phyloP scores from a whole-genome alignment of 1,140 invertebrate genomes.

The Dinothrombium tinctorium region DNA sequence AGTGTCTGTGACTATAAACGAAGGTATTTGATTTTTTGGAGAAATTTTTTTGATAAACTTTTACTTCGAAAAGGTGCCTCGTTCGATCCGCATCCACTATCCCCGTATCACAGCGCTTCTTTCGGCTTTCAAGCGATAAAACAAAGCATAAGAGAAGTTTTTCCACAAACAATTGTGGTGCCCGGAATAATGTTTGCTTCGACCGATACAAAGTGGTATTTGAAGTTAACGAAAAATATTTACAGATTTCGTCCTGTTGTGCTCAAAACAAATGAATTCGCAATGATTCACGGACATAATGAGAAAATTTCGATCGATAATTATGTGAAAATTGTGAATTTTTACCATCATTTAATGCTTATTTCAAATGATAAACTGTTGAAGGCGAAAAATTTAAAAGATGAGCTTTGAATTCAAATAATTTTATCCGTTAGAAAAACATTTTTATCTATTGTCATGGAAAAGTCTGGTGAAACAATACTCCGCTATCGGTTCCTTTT shows the following conservation, averaged over 20 bases:
- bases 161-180: conserved; percentile 22
- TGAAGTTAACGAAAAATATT: conserved; percentile 24
- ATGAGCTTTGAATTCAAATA: too few species aligned
- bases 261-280: conserved; percentile 21
- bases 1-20: conserved; percentile 19
- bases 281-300: conserved; percentile 28
- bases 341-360: conserved; percentile 28
- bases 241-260: conserved; percentile 28
- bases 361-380: conserved; percentile 22
- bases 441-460: too few species aligned
- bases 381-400: neutral
- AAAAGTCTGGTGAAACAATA: too few species aligned
- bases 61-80: too few species aligned
- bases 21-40: too few species aligned
- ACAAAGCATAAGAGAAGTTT: conserved; percentile 26
- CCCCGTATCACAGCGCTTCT: conserved; percentile 22
- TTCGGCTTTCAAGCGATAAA: conserved; percentile 27
- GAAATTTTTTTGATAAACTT: too few species aligned
- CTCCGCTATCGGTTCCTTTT: too few species aligned
- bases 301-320: conserved; percentile 28
- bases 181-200: conserved; percentile 29
- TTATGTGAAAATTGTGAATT: conserved; percentile 27
- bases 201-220: conserved; percentile 30
- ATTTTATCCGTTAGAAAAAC: too few species aligned
- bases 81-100: conserved; percentile 25